Evolutionary conservation across 1,140 invertebrate genomes (phyloP).

Genomic region (Onthophagus taurus): DNA sequence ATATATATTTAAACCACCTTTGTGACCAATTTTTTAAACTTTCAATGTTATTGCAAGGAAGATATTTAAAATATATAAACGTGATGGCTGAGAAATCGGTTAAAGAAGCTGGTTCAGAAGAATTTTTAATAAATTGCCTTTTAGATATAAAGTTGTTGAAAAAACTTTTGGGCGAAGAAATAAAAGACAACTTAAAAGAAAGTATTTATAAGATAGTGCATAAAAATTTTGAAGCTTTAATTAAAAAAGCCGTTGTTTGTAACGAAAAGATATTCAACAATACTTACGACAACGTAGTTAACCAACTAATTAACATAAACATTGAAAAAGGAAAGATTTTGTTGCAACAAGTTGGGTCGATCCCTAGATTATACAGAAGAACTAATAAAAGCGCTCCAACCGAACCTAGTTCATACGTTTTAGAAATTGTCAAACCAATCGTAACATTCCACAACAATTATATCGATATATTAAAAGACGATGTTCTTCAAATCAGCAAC

Average conservation of each 20-base stretch:
- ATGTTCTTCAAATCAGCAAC: constrained; percentile 1
- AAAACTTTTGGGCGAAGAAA: constrained; percentile 17
- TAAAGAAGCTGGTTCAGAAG: constrained; percentile 13
- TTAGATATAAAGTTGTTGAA: constrained; percentile 24
- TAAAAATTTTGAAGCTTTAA: constrained; percentile 14
- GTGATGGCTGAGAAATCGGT: constrained; percentile 3
- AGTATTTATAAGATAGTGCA: constrained; percentile 27
- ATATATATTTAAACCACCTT: constrained; percentile 29
- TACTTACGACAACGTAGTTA: constrained; percentile 39
- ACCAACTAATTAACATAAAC: constrained; percentile 42
- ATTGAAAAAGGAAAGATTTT: constrained; percentile 45
- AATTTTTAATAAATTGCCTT: constrained; percentile 26
- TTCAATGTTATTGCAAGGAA: constrained; percentile 26
- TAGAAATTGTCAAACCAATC: constrained; percentile 53
- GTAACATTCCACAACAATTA: constrained; percentile 51
- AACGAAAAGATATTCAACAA: constrained; percentile 41
- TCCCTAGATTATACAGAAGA: constrained; percentile 83
- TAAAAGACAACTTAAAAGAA: constrained; percentile 15
- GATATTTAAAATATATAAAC: constrained; percentile 27
- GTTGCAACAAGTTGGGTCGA: constrained; percentile 74
- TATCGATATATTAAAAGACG: constrained; percentile 24
- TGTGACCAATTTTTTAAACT: constrained; percentile 33
- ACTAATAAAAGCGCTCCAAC: constrained; percentile 82
- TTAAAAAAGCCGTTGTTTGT: constrained; percentile 22
- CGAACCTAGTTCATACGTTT: constrained; percentile 69